These are phyloP conservation scores for Oxyura jamaicensis DNA, from an alignment of 2,113 vertebrate species.

Conservation along the genomic window DNA sequence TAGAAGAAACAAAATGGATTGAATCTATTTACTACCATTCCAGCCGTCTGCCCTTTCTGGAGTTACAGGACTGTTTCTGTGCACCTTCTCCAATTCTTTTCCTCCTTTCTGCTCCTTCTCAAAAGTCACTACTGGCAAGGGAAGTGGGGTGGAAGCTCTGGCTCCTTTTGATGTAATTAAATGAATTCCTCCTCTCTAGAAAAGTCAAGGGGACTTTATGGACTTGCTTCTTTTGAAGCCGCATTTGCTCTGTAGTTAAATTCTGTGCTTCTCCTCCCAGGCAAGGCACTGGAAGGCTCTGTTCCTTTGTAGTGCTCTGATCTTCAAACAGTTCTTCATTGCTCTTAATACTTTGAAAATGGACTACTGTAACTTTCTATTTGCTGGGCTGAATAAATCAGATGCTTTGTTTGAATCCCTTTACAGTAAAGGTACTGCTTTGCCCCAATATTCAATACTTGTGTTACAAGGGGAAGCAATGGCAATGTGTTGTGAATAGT, in stretches of 20 bases:
- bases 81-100: not conserved
- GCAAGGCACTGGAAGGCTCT: not conserved
- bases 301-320: not conserved
- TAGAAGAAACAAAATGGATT: not conserved
- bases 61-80: not conserved
- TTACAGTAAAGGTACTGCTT: not conserved
- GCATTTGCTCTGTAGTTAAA: not conserved
- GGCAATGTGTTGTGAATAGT: not conserved
- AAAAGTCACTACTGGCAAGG: not conserved
- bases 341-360: not conserved
- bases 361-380: not conserved
- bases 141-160: not conserved
- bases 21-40: not conserved
- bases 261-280: not conserved
- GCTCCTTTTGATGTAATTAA: slow-evolving; percentile 24
- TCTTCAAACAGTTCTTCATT: not conserved
- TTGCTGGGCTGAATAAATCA: not conserved
- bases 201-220: not conserved
- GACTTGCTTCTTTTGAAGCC: not conserved
- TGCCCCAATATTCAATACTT: not conserved
- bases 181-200: not conserved
- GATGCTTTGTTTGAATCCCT: not conserved
- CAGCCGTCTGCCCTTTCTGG: not conserved
- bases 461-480: not conserved
- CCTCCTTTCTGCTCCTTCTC: not conserved